Base-by-base conservation (phyloP, 2,113 vertebrate species). In the Coreoperca whiteheadi region DNA sequence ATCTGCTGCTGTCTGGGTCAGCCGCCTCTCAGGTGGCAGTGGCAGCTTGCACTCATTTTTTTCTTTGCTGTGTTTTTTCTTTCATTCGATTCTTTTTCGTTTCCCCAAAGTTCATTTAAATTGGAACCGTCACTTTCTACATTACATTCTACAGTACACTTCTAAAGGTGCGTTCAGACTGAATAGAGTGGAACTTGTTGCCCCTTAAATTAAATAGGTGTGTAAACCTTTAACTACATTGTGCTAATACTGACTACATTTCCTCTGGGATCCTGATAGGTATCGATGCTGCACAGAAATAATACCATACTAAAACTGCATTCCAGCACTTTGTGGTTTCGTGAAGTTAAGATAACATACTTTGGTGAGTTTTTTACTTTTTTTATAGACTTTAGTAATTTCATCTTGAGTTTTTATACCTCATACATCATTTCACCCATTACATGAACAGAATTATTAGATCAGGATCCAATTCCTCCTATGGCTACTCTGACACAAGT, bases 1-100 rank as follows among this genome's bases (percentile, higher is more conserved):
- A 80, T 69, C 72, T 79, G 77, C 70, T 70, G 54, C 64, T 70
- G 61, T 70, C 70, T 75, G 50, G 77, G 53, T 73, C 60, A 80
- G 77, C 56, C 7, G 37, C 37, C 32, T 72, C 72, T 59, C 72
- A 21, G 59, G 59, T 66, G 77, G n/a, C 39, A 81, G 43, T 4
- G 50, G 60, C 25, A 60, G 64, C 57, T 61, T 57, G 23, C 12
- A n/a, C 54, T 68, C 41, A 8, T 57, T 9, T 23, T 18, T 25
- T 6, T 20, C 8, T 14, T 71, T 2, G n/a, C n/a, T 79, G n/a
- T 63, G n/a, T 63, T 73, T 68, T 6, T 11, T 6, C 23, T 21
- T 37, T 43, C 28, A 23, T 50, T 77, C 3, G 1, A 56, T n/a
- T 79, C 15, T n/a, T 68, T 50, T 63, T 41, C 15, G 41, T 64